phyloP scores from a whole-genome alignment of 1,140 invertebrate species.

The Telenomus remus region DNA sequence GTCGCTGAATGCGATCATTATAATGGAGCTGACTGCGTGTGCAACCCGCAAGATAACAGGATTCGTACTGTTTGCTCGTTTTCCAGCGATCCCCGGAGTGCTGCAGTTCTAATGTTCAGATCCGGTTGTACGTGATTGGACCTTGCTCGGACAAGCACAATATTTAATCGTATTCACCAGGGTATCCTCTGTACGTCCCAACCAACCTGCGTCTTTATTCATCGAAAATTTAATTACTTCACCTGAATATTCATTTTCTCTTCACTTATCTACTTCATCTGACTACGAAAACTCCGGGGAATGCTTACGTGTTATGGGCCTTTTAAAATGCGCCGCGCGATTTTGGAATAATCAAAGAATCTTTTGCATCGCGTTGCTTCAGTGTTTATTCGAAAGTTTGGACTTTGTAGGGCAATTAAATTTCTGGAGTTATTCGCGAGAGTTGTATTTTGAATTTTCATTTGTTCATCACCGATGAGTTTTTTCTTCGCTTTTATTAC shows the following conservation, averaged over 20 bases:
- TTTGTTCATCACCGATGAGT: too few relatives aligned
- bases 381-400: too few relatives aligned
- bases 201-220: constrained; percentile 44
- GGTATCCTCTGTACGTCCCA: constrained; percentile 48
- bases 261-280: constrained; percentile 50
- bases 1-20: constrained; percentile 58
- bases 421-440: too few relatives aligned
- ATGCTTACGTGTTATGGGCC: constrained; percentile 31
- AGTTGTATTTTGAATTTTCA: too few relatives aligned
- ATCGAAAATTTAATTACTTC: constrained; percentile 51
- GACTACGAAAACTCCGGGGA: constrained; percentile 44
- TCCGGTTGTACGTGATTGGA: constrained; percentile 61
- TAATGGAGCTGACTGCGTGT: constrained; percentile 53
- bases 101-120: constrained; percentile 59
- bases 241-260: constrained; percentile 56
- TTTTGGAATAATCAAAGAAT: constrained; percentile 20
- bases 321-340: constrained; percentile 20
- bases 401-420: too few relatives aligned
- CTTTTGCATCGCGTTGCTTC: neutral
- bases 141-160: constrained; percentile 60
- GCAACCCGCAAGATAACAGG: constrained; percentile 56
- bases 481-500: too few relatives aligned
- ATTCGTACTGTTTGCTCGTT: constrained; percentile 60
- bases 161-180: constrained; percentile 61
- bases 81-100: constrained; percentile 56